Evolutionary conservation across 1,140 invertebrate species (phyloP).

Genomic region (Artemia franciscana): DNA sequence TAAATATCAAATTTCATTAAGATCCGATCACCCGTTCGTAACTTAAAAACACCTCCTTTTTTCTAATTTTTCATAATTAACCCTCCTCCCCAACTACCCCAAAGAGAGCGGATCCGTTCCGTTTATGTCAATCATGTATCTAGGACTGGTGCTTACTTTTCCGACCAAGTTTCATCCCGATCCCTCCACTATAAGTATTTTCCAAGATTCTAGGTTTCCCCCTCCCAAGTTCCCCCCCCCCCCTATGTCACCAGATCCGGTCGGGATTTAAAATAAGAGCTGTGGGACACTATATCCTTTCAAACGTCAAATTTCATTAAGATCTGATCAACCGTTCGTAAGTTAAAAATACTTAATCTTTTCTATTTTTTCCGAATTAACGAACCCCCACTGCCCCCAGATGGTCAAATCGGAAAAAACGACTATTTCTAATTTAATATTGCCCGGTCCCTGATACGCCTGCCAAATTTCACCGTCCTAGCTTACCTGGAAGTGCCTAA

Average conservation of each 20-base stretch:
- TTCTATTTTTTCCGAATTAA: too few relatives aligned
- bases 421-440: too few relatives aligned
- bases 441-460: too few relatives aligned
- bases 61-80: too few relatives aligned
- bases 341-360: background rate
- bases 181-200: background rate
- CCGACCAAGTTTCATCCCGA: background rate
- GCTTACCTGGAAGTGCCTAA: too few relatives aligned
- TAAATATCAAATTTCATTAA: too few relatives aligned
- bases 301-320: too few relatives aligned
- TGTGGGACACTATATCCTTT: background rate
- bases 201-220: background rate
- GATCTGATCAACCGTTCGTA: background rate
- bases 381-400: too few relatives aligned
- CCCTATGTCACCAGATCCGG: background rate
- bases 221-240: background rate
- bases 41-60: too few relatives aligned
- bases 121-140: background rate
- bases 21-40: too few relatives aligned
- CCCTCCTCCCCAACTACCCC: background rate
- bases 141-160: background rate
- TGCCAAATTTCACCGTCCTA: too few relatives aligned
- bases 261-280: background rate
- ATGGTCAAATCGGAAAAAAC: too few relatives aligned
- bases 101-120: background rate